Evolutionary conservation across 2,797 vertebrate genomes (phyloP), one percentile per base, ranked within the genome.

Genomic region (Paedocypris micromegethes): DNA sequence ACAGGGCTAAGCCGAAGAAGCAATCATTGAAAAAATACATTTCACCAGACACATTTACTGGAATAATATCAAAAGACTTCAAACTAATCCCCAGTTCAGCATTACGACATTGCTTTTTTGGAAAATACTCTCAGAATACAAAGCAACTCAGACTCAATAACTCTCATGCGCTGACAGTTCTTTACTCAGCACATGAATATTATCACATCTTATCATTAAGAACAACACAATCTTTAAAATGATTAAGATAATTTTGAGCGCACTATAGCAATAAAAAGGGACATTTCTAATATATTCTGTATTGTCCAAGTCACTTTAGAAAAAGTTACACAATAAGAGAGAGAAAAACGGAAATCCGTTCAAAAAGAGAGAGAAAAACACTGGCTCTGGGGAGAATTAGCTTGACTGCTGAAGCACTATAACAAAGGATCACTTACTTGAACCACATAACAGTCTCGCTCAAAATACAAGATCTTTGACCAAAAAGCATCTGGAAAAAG

Each of bases 341-440:
- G 4, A 56, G 50, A n/a, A 54, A 48, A 44, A 37, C 6, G 52
- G 62, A 9, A 51, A 38, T 9, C 5, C 46, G 5, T 5, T 5
- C 46, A 47, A 5, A 47, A 5, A 5, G 4, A 5, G 49, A 5
- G 41, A 42, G 23, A 23, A 23, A 23, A 23, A 23, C 23, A 23
- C 23, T 23, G 23, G 23, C 23, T 5, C 52, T 51, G 23, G 54
- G 63, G 54, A 58, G 58, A 41, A 62, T 58, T 58, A 57, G 47
- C 1, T 37, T 48, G 43, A 47, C 37, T 53, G 62, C 69, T 72
- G 69, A 72, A 65, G 64, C 55, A 65, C 51, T 58, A 48, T 37
- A 64, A 58, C 48, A 52, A 67, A 47, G 53, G 58, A 53, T 57
- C 72, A 68, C 44, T 38, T 44, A 6, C 37, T 50, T 64, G 46